Evolutionary conservation across 2,797 vertebrate genomes (phyloP).

Genomic region (Catamblyrhynchus diadema): DNA sequence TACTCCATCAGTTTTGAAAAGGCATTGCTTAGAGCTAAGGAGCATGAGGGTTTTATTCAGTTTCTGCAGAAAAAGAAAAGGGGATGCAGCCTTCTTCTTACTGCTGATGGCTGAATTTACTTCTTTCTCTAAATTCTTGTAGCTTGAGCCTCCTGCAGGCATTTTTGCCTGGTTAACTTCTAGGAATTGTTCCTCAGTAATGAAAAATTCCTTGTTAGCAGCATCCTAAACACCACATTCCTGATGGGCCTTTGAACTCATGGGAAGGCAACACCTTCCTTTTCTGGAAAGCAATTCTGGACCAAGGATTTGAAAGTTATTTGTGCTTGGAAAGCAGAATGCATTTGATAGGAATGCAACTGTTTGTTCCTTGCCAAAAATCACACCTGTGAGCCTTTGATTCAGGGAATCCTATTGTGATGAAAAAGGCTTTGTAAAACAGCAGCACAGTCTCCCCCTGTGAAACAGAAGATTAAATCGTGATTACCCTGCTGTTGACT

Average conservation of each 20-base stretch:
- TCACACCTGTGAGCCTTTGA: conserved; percentile 49
- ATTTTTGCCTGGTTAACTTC: not conserved
- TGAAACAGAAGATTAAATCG: conserved; percentile 21
- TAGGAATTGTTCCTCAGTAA: not conserved
- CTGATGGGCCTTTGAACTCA: conserved; percentile 3
- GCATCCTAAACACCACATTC: not conserved
- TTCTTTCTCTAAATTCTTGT: not conserved
- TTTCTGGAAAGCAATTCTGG: not conserved
- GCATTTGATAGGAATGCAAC: not conserved
- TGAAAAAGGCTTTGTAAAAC: conserved; percentile 21
- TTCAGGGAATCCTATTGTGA: conserved; percentile 23
- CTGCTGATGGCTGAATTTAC: not conserved
- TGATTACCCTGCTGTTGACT: conserved; percentile 53
- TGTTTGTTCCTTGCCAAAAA: conserved; percentile 29
- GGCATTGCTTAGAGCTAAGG: not conserved
- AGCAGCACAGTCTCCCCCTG: conserved; percentile 3
- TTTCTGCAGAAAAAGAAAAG: not conserved
- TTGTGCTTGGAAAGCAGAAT: conserved; percentile 14
- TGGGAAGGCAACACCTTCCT: not conserved
- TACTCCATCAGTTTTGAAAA: conserved; percentile 19
- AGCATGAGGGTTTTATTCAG: not conserved
- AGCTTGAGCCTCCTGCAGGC: not conserved
- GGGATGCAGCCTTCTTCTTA: not conserved
- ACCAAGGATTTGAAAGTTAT: not conserved
- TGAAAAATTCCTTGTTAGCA: not conserved